Percentiles rank a stretch among this genome's conserved stretches.
Conservation (phyloP, 1,140 invertebrate genomes). For the Monochamus saltuarius region DNA sequence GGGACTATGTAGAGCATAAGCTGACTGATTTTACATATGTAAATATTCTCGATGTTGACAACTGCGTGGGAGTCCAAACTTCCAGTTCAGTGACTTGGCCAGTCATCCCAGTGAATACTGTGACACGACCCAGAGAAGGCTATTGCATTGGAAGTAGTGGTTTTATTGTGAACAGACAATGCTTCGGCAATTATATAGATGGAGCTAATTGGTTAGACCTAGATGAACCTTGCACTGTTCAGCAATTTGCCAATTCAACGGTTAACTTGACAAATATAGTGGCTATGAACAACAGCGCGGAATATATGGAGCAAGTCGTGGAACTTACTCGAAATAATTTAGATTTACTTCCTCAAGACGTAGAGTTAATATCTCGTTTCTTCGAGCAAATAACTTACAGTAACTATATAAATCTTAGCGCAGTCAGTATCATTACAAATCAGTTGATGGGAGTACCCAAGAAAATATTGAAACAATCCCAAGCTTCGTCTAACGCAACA, state of each 20-base stretch:
- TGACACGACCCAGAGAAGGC: conserved; percentile 6
- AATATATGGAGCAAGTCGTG: neutral
- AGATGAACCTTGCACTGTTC: conserved; percentile 4
- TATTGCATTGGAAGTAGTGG: conserved; percentile 23
- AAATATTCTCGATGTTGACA: neutral
- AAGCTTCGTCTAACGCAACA: conserved; percentile 26
- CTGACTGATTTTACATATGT: neutral
- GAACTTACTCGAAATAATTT: neutral
- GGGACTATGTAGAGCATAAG: neutral
- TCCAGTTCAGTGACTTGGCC: conserved; percentile 8
- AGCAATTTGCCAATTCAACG: neutral
- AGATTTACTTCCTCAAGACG: neutral
- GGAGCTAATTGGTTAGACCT: conserved; percentile 25
- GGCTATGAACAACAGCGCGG: neutral
- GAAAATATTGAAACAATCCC: conserved; percentile 17
- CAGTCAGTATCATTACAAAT: conserved; percentile 12
- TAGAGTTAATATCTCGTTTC: neutral
- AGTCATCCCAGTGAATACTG: neutral
- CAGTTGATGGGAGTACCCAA: conserved; percentile 17
- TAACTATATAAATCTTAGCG: neutral
- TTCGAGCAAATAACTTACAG: conserved; percentile 1
- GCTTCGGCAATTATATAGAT: conserved; percentile 24
- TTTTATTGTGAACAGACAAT: conserved; percentile 18
- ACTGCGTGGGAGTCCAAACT: neutral
- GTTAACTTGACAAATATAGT: conserved; percentile 6